Conservation (phyloP, 64 coral and sea anemone species). For the Montipora capricornis region DNA sequence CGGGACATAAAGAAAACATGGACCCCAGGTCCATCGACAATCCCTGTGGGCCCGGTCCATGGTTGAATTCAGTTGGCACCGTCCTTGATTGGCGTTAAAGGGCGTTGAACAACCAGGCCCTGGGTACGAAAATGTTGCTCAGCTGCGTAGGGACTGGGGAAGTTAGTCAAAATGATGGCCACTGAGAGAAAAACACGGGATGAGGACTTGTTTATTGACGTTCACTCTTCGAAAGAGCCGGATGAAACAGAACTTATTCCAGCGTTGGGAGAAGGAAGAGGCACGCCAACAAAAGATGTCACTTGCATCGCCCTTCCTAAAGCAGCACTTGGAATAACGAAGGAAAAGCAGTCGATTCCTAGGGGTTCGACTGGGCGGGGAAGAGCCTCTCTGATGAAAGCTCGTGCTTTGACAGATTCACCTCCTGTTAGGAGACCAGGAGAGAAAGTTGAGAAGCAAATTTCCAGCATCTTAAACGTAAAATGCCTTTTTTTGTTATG, state of each 20-base stretch:
- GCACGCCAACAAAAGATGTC: constrained; percentile 67
- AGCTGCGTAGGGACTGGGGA: too few species aligned
- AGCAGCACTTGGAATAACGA: constrained; percentile 59
- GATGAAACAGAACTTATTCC: constrained; percentile 72
- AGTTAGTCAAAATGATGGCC: too few species aligned
- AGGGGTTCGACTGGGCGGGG: constrained; percentile 2
- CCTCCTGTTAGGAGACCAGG: constrained; percentile 67
- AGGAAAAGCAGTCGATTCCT: neutral
- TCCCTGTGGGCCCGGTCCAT: too few species aligned
- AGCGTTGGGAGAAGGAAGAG: constrained; percentile 68
- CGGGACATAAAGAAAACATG: too few species aligned
- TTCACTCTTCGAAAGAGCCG: constrained; percentile 39
- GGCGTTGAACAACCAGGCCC: too few species aligned
- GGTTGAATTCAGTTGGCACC: too few species aligned
- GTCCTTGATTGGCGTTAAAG: too few species aligned
- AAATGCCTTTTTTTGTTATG: neutral
- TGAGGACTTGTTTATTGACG: constrained; percentile 55
- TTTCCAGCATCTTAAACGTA: neutral
- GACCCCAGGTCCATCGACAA: too few species aligned
- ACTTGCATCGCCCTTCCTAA: constrained; percentile 48
- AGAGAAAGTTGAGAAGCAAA: constrained; percentile 12
- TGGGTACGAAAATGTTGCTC: too few species aligned
- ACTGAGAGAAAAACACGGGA: constrained; percentile 5
- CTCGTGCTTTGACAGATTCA: constrained; percentile 65
- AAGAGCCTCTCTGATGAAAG: constrained; percentile 64